phyloP scores from a whole-genome alignment of 2,113 vertebrate species.

The Colius striatus region DNA sequence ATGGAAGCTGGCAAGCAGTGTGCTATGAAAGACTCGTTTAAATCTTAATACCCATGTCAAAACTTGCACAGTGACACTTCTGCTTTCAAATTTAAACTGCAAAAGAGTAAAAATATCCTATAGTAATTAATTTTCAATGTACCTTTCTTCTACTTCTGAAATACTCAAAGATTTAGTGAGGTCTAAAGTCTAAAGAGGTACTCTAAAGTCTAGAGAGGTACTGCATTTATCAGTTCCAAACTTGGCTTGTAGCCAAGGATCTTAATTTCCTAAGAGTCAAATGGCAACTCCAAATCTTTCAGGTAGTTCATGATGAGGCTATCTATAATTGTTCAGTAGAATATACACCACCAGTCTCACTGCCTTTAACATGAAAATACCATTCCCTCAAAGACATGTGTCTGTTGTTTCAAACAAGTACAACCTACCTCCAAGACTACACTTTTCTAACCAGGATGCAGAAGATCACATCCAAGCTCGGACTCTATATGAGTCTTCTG shows the following conservation, averaged over 20 bases:
- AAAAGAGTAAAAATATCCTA: not conserved
- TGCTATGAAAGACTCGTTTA: not conserved
- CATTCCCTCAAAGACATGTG: not conserved
- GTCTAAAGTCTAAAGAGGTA: no score
- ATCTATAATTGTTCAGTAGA: not conserved
- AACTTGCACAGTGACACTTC: not conserved
- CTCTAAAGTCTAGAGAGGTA: not conserved
- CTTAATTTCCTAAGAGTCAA: conserved; percentile 20
- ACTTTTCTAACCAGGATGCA: not conserved
- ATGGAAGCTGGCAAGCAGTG: not conserved
- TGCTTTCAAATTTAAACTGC: not conserved
- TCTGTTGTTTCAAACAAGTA: not conserved
- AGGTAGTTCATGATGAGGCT: conserved; percentile 5
- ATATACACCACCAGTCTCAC: not conserved
- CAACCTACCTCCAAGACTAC: rapidly evolving
- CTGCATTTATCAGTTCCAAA: not conserved
- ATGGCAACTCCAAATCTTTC: conserved; percentile 19
- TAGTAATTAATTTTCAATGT: not conserved
- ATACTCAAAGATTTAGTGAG: no score
- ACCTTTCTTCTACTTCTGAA: conserved; percentile 11
- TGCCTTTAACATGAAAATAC: not conserved
- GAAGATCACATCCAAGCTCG: not conserved
- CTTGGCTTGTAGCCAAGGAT: not conserved
- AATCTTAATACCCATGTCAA: not conserved
- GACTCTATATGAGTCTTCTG: not conserved